Percentiles rank a stretch among this genome's conserved stretches.
phyloP scores from a whole-genome alignment of 1,140 invertebrate species.

The Ceratosolen solmsi region DNA sequence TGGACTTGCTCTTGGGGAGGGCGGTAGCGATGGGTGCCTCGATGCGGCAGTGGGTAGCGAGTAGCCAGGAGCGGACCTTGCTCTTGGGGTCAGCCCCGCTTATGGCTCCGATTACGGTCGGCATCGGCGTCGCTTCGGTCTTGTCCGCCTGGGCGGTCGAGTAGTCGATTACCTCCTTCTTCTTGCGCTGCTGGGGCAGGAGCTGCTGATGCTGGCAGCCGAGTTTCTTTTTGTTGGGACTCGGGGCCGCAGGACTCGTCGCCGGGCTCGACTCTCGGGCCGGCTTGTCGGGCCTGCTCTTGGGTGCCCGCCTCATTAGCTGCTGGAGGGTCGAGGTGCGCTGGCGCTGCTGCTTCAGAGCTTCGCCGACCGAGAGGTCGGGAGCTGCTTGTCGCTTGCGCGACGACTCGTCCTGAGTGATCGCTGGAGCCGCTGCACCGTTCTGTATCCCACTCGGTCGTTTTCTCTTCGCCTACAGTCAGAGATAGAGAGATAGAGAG shows the following conservation, averaged over 20 bases:
- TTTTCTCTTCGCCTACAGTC: constrained; percentile 67
- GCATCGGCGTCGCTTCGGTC: constrained; percentile 57
- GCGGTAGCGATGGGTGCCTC: constrained; percentile 56
- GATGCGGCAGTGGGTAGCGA: constrained; percentile 78
- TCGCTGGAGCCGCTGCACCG: constrained; percentile 40
- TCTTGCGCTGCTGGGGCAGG: constrained; percentile 65
- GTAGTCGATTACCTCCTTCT: constrained; percentile 86
- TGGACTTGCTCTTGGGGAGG: constrained; percentile 81
- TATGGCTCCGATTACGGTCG: constrained; percentile 26
- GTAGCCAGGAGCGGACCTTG: constrained; percentile 88
- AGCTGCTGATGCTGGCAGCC: constrained; percentile 18
- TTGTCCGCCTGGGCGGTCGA: constrained; percentile 80
- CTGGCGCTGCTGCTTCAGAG: constrained; percentile 11
- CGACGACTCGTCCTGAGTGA: constrained; percentile 48
- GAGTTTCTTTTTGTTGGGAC: constrained; percentile 59
- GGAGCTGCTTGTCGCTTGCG: constrained; percentile 34
- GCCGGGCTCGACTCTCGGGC: constrained; percentile 55
- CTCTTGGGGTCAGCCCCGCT: constrained; percentile 79
- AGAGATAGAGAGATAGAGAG: too few species aligned
- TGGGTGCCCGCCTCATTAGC: constrained; percentile 9
- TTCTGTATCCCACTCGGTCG: constrained; percentile 51
- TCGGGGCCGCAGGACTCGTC: not conserved
- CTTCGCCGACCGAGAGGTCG: not conserved
- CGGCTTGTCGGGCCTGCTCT: constrained; percentile 52
- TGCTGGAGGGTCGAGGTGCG: constrained; percentile 31